Percentiles rank a stretch among this genome's conserved stretches.
phyloP scores from a whole-genome alignment of 2,113 vertebrate species.

The Egretta garzetta region DNA sequence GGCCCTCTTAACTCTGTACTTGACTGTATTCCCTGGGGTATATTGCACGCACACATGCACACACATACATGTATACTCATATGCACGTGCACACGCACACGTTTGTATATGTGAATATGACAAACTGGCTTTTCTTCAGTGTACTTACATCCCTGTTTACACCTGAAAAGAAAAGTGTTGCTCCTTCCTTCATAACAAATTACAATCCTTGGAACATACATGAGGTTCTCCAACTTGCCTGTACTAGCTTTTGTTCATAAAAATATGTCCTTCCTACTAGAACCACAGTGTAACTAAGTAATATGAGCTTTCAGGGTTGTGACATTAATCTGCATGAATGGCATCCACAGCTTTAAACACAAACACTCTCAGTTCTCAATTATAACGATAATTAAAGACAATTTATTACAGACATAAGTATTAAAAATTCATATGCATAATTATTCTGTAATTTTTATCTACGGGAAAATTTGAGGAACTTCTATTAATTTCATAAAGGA shows the following conservation, averaged over 20 bases:
- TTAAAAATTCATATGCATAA: not conserved
- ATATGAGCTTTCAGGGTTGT: not conserved
- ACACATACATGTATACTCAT: too few species aligned
- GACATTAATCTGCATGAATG: not conserved
- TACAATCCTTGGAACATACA: accelerated
- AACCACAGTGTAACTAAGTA: not conserved
- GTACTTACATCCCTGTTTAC: not conserved
- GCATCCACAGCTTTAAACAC: not conserved
- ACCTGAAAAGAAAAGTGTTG: not conserved
- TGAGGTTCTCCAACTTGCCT: not conserved
- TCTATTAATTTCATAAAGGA: not conserved
- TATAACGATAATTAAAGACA: not conserved
- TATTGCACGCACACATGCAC: too few species aligned
- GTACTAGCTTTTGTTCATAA: not conserved
- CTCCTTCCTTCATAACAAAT: not conserved
- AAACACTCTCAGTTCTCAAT: not conserved
- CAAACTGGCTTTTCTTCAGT: not conserved
- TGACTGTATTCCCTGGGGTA: not conserved
- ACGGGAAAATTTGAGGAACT: not conserved
- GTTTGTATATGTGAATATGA: not conserved
- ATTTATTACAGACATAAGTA: not conserved
- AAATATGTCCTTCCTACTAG: not conserved
- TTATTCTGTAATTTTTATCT: not conserved
- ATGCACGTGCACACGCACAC: accelerated
- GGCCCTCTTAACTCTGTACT: accelerated